phyloP scores from a whole-genome alignment of 2,888 invertebrate species.

The Ichneumoninae sp. region DNA sequence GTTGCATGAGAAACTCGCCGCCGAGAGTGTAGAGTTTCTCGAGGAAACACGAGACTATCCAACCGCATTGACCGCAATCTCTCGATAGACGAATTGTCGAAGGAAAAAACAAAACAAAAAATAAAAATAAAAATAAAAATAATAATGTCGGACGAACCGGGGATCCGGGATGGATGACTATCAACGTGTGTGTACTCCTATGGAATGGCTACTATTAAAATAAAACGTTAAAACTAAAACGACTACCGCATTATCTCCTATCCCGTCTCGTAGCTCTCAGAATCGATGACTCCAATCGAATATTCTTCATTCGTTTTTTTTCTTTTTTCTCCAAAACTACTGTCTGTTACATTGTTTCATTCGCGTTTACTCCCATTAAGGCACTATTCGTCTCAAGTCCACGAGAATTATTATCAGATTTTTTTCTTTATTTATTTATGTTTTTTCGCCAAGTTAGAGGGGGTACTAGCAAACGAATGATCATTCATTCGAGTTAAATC shows the following conservation, averaged over 20 bases:
- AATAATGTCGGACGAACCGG: constrained; percentile 66
- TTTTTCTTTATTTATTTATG: constrained; percentile 25
- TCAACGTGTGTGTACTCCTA: constrained; percentile 76
- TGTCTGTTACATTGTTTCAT: constrained; percentile 32
- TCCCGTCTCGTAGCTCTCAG: constrained; percentile 43
- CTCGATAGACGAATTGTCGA: constrained; percentile 18
- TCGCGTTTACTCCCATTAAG: constrained; percentile 61
- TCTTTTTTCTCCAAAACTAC: constrained; percentile 34
- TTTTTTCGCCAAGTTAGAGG: constrained; percentile 42
- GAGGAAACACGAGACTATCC: constrained; percentile 53
- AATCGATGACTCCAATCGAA: constrained; percentile 14
- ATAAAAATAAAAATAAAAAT: constrained; percentile 16
- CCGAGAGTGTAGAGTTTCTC: constrained; percentile 59
- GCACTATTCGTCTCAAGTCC: constrained; percentile 68
- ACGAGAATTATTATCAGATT: constrained; percentile 60
- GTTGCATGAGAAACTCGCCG: constrained; percentile 31
- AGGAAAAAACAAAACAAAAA: constrained; percentile 19
- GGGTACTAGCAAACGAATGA: constrained; percentile 51
- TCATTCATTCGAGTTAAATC: constrained; percentile 63
- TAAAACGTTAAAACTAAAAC: constrained; percentile 70
- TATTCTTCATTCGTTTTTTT: constrained; percentile 37
- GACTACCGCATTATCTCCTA: constrained; percentile 52
- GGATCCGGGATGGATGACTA: constrained; percentile 78
- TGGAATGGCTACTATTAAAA: constrained; percentile 80
- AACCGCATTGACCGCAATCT: constrained; percentile 56